Conservation (phyloP, 2,113 vertebrate species). For the Columba livia region DNA sequence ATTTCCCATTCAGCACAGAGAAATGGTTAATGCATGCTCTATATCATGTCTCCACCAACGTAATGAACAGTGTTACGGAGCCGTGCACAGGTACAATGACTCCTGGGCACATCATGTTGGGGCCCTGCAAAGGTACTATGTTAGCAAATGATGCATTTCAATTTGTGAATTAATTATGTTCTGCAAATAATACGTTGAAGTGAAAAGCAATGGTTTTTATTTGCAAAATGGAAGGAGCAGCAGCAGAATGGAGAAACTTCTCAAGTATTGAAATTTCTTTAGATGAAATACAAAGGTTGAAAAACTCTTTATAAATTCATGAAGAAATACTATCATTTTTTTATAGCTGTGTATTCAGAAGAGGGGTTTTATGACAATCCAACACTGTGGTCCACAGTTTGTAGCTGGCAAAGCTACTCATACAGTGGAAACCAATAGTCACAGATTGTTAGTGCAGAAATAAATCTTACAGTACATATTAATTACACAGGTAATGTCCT, state of each 20-base stretch:
- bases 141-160: not conserved
- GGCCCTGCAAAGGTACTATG: not conserved
- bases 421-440: not conserved
- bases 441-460: not conserved
- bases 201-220: not conserved
- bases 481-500: not conserved
- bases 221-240: not conserved
- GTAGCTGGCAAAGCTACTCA: not conserved
- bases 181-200: not conserved
- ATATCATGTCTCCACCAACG: not conserved
- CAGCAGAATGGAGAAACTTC: not conserved
- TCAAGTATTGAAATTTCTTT: not conserved
- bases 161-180: not conserved
- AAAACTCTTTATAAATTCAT: not conserved
- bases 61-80: not conserved
- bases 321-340: not conserved
- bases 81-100: constrained; percentile 14
- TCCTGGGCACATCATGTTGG: not conserved
- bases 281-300: not conserved
- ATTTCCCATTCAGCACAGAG: not conserved
- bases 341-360: not conserved
- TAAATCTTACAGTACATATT: not conserved
- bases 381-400: not conserved
- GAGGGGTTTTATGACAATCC: not conserved
- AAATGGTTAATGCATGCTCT: not conserved